These are phyloP conservation scores for Zootermopsis nevadensis DNA, from an alignment of 2,888 invertebrate species.

Conservation along the genomic window DNA sequence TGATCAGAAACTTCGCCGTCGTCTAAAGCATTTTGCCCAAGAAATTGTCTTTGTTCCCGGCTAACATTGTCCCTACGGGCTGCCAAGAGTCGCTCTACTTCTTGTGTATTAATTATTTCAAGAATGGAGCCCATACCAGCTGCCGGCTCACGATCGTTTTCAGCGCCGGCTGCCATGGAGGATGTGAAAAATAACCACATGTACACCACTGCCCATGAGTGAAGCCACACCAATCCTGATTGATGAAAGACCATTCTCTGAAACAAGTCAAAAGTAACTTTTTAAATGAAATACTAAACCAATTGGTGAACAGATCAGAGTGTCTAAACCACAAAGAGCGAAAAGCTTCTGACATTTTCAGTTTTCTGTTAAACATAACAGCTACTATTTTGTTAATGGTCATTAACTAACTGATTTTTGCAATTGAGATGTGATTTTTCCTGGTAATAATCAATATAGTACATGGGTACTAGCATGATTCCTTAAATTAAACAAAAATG, in stretches of 20 bases:
- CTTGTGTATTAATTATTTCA: conserved; percentile 72
- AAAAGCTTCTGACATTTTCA: no score
- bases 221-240: not conserved
- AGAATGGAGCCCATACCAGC: conserved; percentile 66
- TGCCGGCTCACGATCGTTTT: not conserved
- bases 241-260: not conserved
- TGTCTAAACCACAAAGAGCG: no score
- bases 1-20: conserved; percentile 61
- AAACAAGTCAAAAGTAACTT: not conserved
- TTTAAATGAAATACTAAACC: no score
- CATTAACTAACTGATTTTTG: no score
- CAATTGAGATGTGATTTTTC: no score
- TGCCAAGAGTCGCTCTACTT: conserved; percentile 69
- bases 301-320: no score
- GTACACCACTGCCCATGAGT: not conserved
- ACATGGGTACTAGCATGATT: no score
- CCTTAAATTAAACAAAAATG: no score
- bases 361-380: no score
- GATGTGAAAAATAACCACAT: not conserved
- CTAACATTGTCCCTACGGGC: conserved; percentile 66
- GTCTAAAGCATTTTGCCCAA: conserved; percentile 69
- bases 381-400: no score
- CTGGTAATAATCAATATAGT: no score
- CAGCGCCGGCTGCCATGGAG: not conserved
- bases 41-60: conserved; percentile 64